These are phyloP conservation scores for Drosophila tropicalis DNA, from an alignment of 1,140 invertebrate genomes.

Conservation along the genomic window DNA sequence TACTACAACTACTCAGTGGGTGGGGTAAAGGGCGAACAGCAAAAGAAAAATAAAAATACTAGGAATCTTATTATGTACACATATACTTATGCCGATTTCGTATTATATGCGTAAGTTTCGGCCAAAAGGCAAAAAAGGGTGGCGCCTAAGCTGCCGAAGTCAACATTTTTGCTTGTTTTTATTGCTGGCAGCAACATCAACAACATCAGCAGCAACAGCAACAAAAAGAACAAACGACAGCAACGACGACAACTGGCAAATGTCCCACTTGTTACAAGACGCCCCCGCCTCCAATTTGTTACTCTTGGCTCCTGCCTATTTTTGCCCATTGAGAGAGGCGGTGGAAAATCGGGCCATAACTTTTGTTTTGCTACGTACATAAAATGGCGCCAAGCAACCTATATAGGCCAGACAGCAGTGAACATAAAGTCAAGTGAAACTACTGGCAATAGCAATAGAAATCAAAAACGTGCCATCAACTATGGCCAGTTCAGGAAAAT, in stretches of 20 bases:
- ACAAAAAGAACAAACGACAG: constrained; percentile 33
- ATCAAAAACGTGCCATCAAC: constrained; percentile 77
- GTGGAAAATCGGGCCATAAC: constrained; percentile 75
- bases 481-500: constrained; percentile 34
- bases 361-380: constrained; percentile 81
- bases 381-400: constrained; percentile 80
- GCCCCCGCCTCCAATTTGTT: constrained; percentile 23
- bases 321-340: not conserved
- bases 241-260: constrained; percentile 66
- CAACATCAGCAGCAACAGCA: constrained; percentile 48
- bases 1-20: not conserved
- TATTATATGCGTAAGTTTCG: constrained; percentile 55
- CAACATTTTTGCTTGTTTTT: constrained; percentile 77
- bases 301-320: constrained; percentile 7
- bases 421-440: constrained; percentile 63
- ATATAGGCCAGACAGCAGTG: constrained; percentile 71
- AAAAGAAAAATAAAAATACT: constrained; percentile 31
- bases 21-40: constrained; percentile 1
- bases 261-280: constrained; percentile 77
- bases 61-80: constrained; percentile 74
- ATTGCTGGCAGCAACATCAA: constrained; percentile 73
- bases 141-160: constrained; percentile 43
- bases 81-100: constrained; percentile 78
- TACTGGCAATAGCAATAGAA: constrained; percentile 60
- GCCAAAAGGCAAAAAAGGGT: constrained; percentile 63